phyloP scores from a whole-genome alignment of 2,888 invertebrate genomes.

The Mystacides longicornis region DNA sequence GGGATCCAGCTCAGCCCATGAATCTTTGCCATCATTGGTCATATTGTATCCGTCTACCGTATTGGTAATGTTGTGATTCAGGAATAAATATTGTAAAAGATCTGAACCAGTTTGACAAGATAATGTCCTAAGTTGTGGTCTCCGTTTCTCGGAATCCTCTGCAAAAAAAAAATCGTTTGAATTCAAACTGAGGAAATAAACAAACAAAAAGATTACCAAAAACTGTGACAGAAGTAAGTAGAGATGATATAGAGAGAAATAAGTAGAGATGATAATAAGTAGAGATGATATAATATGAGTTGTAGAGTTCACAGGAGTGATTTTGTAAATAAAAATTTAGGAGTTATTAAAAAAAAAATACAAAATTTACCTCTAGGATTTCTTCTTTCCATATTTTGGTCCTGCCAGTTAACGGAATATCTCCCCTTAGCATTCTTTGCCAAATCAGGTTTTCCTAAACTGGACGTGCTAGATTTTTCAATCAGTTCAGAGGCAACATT shows the following conservation, averaged over 20 bases:
- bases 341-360: too few relatives aligned
- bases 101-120: conserved; percentile 40
- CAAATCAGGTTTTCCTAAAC: not conserved
- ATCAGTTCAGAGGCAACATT: conserved; percentile 40
- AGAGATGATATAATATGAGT: too few relatives aligned
- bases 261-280: too few relatives aligned
- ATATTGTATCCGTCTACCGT: conserved; percentile 7
- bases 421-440: conserved; percentile 5
- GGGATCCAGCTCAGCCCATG: conserved; percentile 28
- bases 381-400: not conserved
- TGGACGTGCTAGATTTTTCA: conserved; percentile 29
- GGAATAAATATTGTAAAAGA: conserved; percentile 33
- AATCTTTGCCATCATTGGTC: conserved; percentile 9
- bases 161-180: conserved; percentile 12
- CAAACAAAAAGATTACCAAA: too few relatives aligned
- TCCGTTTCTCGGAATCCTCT: conserved; percentile 18
- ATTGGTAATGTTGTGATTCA: conserved; percentile 27
- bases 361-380: not conserved
- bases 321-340: not conserved
- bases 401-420: conserved; percentile 4
- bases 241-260: too few relatives aligned
- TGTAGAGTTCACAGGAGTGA: too few relatives aligned
- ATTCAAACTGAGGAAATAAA: too few relatives aligned
- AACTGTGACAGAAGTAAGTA: too few relatives aligned
- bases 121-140: conserved; percentile 33